Conservation (phyloP, 2,113 vertebrate genomes). For the Amia ocellicauda region DNA sequence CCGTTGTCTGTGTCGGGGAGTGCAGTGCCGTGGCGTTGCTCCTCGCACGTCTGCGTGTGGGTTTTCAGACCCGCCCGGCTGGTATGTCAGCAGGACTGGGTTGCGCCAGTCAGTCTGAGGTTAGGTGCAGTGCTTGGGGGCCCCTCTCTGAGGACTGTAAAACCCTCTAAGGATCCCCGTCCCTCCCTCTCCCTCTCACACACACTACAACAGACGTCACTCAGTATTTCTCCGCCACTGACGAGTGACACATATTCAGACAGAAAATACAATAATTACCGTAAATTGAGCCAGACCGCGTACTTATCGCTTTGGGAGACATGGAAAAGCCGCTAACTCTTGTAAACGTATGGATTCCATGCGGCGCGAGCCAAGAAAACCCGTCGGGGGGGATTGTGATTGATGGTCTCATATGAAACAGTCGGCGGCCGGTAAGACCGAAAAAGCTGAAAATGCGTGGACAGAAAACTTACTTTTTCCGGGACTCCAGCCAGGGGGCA, state of each 20-base stretch:
- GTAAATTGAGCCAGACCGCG: no score
- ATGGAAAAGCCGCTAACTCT: conserved; percentile 25
- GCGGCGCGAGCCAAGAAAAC: conserved; percentile 14
- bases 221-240: no score
- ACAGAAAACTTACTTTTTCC: no score
- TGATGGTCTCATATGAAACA: no score
- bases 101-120: conserved; percentile 16
- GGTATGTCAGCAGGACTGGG: background rate
- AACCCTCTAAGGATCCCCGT: conserved; percentile 8
- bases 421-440: no score
- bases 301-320: conserved; percentile 12
- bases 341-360: conserved; percentile 20
- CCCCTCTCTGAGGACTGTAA: conserved; percentile 4
- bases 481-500: no score
- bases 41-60: background rate
- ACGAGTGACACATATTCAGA: no score
- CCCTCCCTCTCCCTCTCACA: background rate
- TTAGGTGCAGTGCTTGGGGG: conserved; percentile 12
- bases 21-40: background rate
- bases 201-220: background rate
- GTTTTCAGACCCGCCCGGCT: background rate
- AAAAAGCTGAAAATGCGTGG: no score
- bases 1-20: no score
- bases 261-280: no score
- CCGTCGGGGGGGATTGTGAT: no score